Percentiles rank a stretch among this genome's conserved stretches.
phyloP scores from a whole-genome alignment of 2,888 invertebrate species.

The Andrena trimmerana region DNA sequence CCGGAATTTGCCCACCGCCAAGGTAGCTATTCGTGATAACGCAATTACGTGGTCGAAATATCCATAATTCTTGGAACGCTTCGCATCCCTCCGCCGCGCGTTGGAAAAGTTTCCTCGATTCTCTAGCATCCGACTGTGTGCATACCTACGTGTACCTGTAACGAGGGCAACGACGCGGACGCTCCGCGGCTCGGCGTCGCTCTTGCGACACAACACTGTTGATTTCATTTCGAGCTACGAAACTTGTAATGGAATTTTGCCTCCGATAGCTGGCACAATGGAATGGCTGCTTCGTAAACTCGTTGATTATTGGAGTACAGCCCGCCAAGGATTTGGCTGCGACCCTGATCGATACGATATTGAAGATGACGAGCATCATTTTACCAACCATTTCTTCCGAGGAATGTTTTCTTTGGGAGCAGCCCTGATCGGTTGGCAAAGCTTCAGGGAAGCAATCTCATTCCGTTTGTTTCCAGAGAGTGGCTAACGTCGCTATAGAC shows the following conservation, averaged over 20 bases:
- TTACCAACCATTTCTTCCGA: neutral
- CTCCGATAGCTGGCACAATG: conserved; percentile 18
- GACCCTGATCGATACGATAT: conserved; percentile 14
- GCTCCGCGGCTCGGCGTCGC: neutral
- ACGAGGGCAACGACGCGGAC: neutral
- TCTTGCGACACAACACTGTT: neutral
- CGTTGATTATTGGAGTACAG: neutral
- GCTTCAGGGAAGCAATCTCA: neutral
- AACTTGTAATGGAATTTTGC: conserved; percentile 41
- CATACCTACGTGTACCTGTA: neutral
- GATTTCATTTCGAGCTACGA: conserved; percentile 5
- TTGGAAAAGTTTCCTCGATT: neutral
- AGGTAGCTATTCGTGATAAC: conserved; percentile 1
- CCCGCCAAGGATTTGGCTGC: conserved; percentile 12
- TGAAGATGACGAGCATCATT: neutral
- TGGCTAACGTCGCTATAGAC: conserved; percentile 3
- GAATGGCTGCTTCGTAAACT: conserved; percentile 18
- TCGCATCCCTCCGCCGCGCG: neutral
- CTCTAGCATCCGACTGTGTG: neutral
- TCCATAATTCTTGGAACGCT: neutral
- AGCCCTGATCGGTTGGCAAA: neutral
- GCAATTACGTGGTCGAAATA: conserved; percentile 5
- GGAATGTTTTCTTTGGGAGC: neutral
- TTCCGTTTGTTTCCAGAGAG: conserved; percentile 11
- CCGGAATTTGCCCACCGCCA: neutral